Evolutionary conservation across 2,888 invertebrate genomes (phyloP).

Genomic region (Bellardia bayeri): DNA sequence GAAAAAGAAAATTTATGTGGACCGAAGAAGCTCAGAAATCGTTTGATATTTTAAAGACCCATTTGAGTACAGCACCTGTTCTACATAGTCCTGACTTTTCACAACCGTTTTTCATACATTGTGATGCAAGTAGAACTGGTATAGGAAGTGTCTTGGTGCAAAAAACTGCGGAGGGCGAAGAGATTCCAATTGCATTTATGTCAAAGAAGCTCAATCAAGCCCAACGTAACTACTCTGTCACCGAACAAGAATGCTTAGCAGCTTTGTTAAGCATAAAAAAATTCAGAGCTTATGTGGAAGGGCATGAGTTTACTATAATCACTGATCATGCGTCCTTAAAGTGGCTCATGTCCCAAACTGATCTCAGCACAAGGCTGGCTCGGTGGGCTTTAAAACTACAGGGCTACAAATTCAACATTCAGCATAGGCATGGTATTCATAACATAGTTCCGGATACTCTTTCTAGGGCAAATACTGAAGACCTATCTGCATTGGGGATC

Average conservation of each 20-base stretch:
- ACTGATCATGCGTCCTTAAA: background rate
- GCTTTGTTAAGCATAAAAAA: background rate
- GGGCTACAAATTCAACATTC: background rate
- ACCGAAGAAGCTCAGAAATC: too few relatives aligned
- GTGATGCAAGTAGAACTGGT: too few relatives aligned
- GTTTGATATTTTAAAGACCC: too few relatives aligned
- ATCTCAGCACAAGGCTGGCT: background rate
- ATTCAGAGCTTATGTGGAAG: background rate
- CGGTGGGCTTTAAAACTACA: background rate
- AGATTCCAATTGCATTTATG: too few relatives aligned
- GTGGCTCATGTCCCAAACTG: slow-evolving; percentile 3
- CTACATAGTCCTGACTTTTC: background rate
- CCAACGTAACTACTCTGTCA: slow-evolving; percentile 4
- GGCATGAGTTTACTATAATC: background rate
- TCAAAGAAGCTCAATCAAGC: background rate
- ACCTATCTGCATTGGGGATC: too few relatives aligned
- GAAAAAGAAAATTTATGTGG: too few relatives aligned
- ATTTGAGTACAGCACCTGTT: too few relatives aligned
- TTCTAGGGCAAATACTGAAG: too few relatives aligned
- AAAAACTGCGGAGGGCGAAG: too few relatives aligned
- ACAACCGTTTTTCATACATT: background rate
- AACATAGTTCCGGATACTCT: too few relatives aligned
- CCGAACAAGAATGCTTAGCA: slow-evolving; percentile 13
- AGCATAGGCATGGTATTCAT: background rate
- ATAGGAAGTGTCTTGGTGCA: too few relatives aligned